Evolutionary conservation across 2,888 invertebrate genomes (phyloP).

Genomic region (Ochropleura plecta): DNA sequence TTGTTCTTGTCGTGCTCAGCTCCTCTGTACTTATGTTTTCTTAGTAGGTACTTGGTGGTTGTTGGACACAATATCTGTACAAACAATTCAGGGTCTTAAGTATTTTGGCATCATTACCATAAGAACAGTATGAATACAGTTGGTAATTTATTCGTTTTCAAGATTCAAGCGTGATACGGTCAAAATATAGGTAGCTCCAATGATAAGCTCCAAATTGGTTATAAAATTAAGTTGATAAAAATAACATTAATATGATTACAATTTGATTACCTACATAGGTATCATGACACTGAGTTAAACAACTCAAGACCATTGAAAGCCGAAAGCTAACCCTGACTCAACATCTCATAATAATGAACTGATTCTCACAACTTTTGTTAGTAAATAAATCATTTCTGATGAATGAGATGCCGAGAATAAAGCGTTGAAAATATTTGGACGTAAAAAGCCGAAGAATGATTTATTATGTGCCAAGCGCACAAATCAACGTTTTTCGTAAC

Average conservation of each 20-base stretch:
- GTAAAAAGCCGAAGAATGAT: constrained; percentile 61
- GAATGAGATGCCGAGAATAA: constrained; percentile 38
- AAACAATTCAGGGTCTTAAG: constrained; percentile 10
- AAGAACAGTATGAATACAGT: background rate
- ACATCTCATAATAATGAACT: constrained; percentile 21
- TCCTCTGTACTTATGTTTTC: constrained; percentile 56
- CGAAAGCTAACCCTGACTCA: constrained; percentile 27
- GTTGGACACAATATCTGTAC: constrained; percentile 31
- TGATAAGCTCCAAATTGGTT: background rate
- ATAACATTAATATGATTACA: constrained; percentile 7
- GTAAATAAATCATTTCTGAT: constrained; percentile 45
- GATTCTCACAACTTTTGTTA: constrained; percentile 51
- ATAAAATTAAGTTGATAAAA: background rate
- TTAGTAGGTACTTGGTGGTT: constrained; percentile 50
- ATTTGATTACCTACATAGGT: constrained; percentile 12
- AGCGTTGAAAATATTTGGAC: constrained; percentile 41
- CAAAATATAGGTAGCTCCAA: background rate
- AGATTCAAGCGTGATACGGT: background rate
- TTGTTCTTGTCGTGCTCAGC: constrained; percentile 62
- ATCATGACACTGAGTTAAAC: constrained; percentile 4
- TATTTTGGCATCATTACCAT: constrained; percentile 9
- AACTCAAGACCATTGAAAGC: constrained; percentile 1
- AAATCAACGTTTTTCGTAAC: constrained; percentile 45
- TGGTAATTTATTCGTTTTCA: background rate
- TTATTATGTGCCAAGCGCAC: constrained; percentile 47